Evolutionary conservation across 1,140 invertebrate genomes (phyloP).

Genomic region (Linepithema humile): DNA sequence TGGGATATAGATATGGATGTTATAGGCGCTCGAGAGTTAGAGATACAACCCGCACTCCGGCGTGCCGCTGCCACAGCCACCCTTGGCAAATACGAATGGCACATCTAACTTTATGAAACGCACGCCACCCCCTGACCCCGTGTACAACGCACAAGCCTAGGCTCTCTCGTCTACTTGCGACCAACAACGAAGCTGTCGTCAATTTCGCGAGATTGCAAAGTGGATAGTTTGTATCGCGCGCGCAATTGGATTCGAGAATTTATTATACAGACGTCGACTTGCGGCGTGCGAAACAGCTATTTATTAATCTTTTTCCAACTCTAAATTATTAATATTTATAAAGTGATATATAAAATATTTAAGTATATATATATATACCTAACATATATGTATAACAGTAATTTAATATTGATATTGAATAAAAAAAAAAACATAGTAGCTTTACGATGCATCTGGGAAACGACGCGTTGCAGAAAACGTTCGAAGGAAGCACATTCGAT

Average conservation of each 20-base stretch:
- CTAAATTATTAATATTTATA: no score
- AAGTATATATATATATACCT: no score
- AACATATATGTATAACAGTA: no score
- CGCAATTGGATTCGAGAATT: background rate
- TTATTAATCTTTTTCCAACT: background rate
- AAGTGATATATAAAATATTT: no score
- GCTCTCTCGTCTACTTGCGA: background rate
- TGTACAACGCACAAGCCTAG: slow-evolving; percentile 22
- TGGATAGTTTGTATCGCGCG: background rate
- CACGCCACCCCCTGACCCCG: slow-evolving; percentile 51
- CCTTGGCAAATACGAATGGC: slow-evolving; percentile 73
- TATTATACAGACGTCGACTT: background rate
- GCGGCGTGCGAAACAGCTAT: background rate
- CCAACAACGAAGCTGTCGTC: background rate
- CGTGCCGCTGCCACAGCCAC: slow-evolving; percentile 52
- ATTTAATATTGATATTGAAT: no score
- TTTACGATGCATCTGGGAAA: no score
- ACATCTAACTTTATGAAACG: slow-evolving; percentile 76
- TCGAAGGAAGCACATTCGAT: background rate
- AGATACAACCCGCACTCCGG: slow-evolving; percentile 70
- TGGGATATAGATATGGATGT: slow-evolving; percentile 80
- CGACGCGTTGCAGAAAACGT: background rate
- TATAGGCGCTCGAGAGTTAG: slow-evolving; percentile 76
- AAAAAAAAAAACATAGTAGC: no score
- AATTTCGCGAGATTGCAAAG: background rate